phyloP scores from a whole-genome alignment of 64 coral and sea anemone genomes.

The Cladopsammia gracilis region DNA sequence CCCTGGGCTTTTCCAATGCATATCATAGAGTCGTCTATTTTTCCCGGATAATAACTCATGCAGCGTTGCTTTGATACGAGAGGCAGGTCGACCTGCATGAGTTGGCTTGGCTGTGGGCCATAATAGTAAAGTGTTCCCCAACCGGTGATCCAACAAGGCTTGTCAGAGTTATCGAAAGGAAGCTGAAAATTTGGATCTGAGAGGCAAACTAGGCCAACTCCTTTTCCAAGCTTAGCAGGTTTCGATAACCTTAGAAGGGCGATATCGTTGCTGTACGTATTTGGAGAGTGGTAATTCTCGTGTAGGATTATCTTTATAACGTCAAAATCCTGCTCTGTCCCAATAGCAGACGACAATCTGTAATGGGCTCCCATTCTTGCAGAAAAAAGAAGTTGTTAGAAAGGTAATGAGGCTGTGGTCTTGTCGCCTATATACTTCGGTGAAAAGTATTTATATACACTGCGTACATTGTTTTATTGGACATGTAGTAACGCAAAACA shows the following conservation, averaged over 20 bases:
- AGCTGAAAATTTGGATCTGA: background rate
- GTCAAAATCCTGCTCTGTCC: background rate
- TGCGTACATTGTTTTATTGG: too few species aligned
- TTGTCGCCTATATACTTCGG: too few species aligned
- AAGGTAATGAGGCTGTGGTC: too few species aligned
- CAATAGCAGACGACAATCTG: background rate
- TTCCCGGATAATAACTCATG: background rate
- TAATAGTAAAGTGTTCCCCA: conserved; percentile 29
- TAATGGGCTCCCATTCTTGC: conserved; percentile 5
- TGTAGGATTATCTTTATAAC: background rate
- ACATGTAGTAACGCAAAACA: too few species aligned
- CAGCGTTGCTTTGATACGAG: conserved; percentile 51
- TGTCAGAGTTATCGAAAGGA: conserved; percentile 2
- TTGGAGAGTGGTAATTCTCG: background rate
- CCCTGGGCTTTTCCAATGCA: background rate
- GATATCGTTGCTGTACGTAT: background rate
- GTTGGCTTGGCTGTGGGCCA: conserved; percentile 27
- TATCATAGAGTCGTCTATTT: conserved; percentile 16
- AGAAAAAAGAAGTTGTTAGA: background rate
- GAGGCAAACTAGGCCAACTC: background rate
- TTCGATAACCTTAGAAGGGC: background rate
- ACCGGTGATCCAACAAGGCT: background rate
- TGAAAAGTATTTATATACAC: too few species aligned
- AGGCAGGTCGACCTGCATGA: conserved; percentile 72
- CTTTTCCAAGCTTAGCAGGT: background rate